Evolutionary conservation across 2,888 invertebrate genomes (phyloP).

Genomic region (Tromatobia lineatoria): DNA sequence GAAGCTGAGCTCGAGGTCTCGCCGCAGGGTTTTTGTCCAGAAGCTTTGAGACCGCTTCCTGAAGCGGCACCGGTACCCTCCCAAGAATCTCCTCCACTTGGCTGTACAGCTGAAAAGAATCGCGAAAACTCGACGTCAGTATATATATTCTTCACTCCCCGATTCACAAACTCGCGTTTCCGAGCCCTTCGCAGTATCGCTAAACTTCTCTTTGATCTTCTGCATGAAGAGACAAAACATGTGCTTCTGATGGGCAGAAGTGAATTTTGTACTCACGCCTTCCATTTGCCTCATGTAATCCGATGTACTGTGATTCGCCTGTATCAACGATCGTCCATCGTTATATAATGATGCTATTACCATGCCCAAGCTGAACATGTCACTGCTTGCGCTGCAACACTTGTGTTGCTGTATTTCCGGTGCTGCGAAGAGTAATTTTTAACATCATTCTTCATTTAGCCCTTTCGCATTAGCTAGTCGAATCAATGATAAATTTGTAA

Average conservation of each 20-base stretch:
- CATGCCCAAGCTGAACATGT: constrained; percentile 98
- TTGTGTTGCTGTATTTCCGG: constrained; percentile 96
- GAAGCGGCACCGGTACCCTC: constrained; percentile 93
- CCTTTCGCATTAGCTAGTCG: too few species aligned
- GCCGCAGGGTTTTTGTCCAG: constrained; percentile 94
- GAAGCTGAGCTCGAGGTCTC: constrained; percentile 95
- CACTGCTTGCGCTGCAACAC: constrained; percentile 94
- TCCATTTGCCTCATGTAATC: constrained; percentile 96
- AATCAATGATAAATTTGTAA: too few species aligned
- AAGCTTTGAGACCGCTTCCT: constrained; percentile 95
- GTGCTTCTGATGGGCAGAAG: constrained; percentile 37
- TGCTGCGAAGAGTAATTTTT: constrained; percentile 87
- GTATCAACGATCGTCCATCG: constrained; percentile 94
- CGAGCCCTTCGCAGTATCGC: neutral
- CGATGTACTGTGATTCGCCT: constrained; percentile 95
- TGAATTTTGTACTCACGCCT: constrained; percentile 88
- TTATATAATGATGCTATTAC: constrained; percentile 97
- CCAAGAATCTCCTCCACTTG: constrained; percentile 92
- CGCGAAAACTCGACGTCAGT: constrained; percentile 16
- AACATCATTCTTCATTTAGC: neutral
- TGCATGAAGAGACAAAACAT: constrained; percentile 34
- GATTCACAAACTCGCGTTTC: neutral
- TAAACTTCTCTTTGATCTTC: constrained; percentile 30
- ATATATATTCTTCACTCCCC: neutral
- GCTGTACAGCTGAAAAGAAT: constrained; percentile 91